These are phyloP conservation scores for Martes martes DNA, from an alignment of 2,113 vertebrate genomes.

Conservation along the genomic window DNA sequence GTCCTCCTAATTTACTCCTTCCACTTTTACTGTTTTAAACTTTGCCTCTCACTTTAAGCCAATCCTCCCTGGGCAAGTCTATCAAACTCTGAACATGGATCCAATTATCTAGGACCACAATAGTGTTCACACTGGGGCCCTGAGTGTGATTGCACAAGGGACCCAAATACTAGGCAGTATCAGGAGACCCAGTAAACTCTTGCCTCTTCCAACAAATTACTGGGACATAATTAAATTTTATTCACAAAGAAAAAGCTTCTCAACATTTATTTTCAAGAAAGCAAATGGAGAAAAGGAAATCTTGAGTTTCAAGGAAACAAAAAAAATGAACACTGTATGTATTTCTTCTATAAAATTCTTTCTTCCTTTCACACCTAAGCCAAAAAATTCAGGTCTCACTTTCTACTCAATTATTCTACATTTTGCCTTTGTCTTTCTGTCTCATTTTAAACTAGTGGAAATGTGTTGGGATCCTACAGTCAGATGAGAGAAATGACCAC, in stretches of 20 bases:
- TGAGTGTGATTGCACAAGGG: constrained; percentile 46
- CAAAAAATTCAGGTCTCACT: background rate
- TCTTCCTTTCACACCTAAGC: background rate
- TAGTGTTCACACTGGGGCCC: constrained; percentile 55
- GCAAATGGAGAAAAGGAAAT: background rate
- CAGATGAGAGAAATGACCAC: background rate
- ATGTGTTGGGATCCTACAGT: background rate
- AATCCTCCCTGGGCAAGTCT: constrained; percentile 67
- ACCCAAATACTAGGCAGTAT: constrained; percentile 30
- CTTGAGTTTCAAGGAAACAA: constrained; percentile 15
- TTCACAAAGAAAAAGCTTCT: constrained; percentile 52
- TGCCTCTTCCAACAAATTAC: constrained; percentile 66
- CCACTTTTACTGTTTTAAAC: constrained; percentile 71
- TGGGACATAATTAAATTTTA: constrained; percentile 53
- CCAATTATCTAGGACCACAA: constrained; percentile 74
- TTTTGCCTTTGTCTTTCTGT: constrained; percentile 1
- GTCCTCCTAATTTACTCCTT: constrained; percentile 72
- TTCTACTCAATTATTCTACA: background rate
- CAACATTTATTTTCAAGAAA: constrained; percentile 37
- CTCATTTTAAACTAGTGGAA: background rate
- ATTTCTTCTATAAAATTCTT: background rate
- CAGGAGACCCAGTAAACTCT: constrained; percentile 68
- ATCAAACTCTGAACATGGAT: constrained; percentile 63
- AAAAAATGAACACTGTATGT: background rate
- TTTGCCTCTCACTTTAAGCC: constrained; percentile 61